Base-by-base conservation (phyloP, 30 jellyfish, hydroid and myxozoan species). In the Cassiopea andromeda region DNA sequence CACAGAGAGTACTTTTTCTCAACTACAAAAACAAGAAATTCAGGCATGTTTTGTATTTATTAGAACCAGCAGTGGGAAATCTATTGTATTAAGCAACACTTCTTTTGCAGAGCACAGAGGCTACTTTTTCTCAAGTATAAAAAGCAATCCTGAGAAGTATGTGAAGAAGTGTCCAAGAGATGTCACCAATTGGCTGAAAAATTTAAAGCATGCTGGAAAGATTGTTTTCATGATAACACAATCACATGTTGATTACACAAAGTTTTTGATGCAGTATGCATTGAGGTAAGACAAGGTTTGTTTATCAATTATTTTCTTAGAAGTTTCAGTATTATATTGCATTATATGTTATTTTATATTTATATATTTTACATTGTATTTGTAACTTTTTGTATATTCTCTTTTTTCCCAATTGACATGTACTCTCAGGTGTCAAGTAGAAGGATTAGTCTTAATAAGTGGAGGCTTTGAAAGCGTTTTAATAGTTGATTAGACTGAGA, bases 261-360 rank as follows among this genome's bases (percentile, higher is more conserved):
- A 68, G 43, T 92, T 91, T 74, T 76, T 96, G 5, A 96, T 96
- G 99, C 57, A 87, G 38, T 91, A 70, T 89, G 95, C 99, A 44
- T 10, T 96, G 15, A 98, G 99, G 99, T 96, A 82, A 72, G 97
- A 45, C 6, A 7, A 64, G 15, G 0, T 64, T 7, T 4, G 73
- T 10, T 6, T 3, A 7, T 64, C 27, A 14, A 7, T 64, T 17
- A 64, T 64, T 64, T 7, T 14, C 73, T 2, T 9, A 64, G 38
- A 64, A 14, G 15, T 64, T 14, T 64, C 15, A 5, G 73, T 14
- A 14, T 5, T 9, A 5, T 64, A 58, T 58, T 58, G 14, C 14
- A 58, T 58, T 58, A 14, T 58, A 6, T 58, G 68, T 58, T 58
- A 14, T 14, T 58, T 27, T 27, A 27, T 27, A 27, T 27, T 27